Evolutionary conservation across 1,140 invertebrate species (phyloP).

Genomic region (Orchestia grillus): DNA sequence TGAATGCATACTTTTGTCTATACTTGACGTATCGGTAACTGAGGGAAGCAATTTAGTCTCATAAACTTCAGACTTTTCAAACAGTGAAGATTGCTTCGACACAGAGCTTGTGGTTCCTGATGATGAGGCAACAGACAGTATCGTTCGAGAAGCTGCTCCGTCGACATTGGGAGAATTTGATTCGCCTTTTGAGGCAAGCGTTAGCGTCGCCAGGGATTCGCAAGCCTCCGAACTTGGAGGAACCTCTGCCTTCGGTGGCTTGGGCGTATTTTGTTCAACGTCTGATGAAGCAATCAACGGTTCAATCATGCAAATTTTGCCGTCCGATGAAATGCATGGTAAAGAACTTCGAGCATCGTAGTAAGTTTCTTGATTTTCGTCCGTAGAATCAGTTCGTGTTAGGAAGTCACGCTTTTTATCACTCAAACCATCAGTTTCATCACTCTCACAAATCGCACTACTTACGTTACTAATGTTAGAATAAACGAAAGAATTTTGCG

Average conservation of each 20-base stretch:
- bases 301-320: conserved; percentile 2
- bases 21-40: neutral
- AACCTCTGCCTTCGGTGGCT: neutral
- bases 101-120: neutral
- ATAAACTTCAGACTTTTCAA: neutral
- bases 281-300: neutral
- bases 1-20: neutral
- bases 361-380: conserved; percentile 43
- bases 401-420: neutral
- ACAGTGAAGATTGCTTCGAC: neutral
- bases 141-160: neutral
- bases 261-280: neutral
- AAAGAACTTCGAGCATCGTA: conserved; percentile 37
- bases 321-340: neutral
- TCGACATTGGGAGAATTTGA: neutral
- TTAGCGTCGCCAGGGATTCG: neutral
- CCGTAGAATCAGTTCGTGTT: conserved; percentile 21
- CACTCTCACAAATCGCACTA: neutral
- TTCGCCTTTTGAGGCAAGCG: neutral
- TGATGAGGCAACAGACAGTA: too few species aligned
- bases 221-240: neutral
- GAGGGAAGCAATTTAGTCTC: neutral
- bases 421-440: conserved; percentile 4
- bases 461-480: neutral
- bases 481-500: neutral